Conservation (phyloP, 2,888 invertebrate genomes). For the Neocrepidodera transversa region DNA sequence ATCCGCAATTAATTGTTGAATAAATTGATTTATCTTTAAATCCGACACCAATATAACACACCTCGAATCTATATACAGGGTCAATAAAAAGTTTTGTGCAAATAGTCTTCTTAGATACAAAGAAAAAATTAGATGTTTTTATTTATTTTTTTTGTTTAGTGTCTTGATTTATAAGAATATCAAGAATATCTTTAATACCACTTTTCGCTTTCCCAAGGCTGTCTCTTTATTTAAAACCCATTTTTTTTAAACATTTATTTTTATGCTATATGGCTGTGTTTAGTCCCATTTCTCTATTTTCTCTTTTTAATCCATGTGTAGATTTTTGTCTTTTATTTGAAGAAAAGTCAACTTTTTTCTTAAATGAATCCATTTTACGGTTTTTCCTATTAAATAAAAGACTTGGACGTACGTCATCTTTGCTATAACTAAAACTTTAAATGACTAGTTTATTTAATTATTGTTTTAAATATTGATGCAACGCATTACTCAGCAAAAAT, state of each 20-base stretch:
- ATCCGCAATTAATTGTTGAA: too few relatives aligned
- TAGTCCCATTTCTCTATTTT: constrained; percentile 71
- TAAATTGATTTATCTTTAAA: too few relatives aligned
- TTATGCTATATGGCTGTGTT: constrained; percentile 69
- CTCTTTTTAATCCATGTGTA: constrained; percentile 62
- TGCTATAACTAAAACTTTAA: constrained; percentile 45
- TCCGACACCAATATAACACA: too few relatives aligned
- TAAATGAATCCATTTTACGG: constrained; percentile 65
- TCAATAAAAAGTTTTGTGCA: too few relatives aligned
- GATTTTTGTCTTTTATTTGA: constrained; percentile 58
- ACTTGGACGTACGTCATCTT: constrained; percentile 65
- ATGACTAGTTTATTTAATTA: constrained; percentile 3
- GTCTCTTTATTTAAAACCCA: constrained; percentile 88
- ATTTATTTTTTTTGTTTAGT: too few relatives aligned
- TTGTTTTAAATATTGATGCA: constrained; percentile 10
- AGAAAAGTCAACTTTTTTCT: constrained; percentile 60
- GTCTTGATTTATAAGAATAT: constrained; percentile 68
- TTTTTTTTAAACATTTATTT: constrained; percentile 86
- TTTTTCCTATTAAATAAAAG: constrained; percentile 67
- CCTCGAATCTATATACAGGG: too few relatives aligned
- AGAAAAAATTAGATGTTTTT: too few relatives aligned
- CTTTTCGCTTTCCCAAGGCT: constrained; percentile 72
- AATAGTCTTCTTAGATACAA: too few relatives aligned
- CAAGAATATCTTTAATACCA: constrained; percentile 70
- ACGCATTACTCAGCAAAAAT: neutral